Evolutionary conservation across 30 jellyfish, hydroid and myxozoan genomes (phyloP).

Genomic region (Aurelia sp.): DNA sequence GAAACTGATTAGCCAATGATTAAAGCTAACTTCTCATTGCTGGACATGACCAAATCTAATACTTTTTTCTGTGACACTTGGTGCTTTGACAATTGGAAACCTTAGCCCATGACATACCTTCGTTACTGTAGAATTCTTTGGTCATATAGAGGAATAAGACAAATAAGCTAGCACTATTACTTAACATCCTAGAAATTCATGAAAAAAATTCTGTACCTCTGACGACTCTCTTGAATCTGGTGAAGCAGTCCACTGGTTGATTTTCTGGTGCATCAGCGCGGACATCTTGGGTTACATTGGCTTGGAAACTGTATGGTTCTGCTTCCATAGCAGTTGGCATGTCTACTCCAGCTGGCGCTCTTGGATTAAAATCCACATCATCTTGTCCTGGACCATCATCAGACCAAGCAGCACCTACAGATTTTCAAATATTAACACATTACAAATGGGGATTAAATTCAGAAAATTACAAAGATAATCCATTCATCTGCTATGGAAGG

Average conservation of each 20-base stretch:
- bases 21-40: too few relatives aligned
- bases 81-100: too few relatives aligned
- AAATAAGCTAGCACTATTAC: too few relatives aligned
- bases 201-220: constrained; percentile 64
- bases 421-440: background rate
- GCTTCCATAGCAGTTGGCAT: constrained; percentile 99
- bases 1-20: too few relatives aligned
- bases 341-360: constrained; percentile 91
- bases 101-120: too few relatives aligned
- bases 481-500: too few relatives aligned
- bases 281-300: constrained; percentile 91
- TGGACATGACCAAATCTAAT: too few relatives aligned
- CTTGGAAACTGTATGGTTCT: constrained; percentile 96
- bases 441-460: background rate
- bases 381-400: constrained; percentile 99
- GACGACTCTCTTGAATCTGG: constrained; percentile 80
- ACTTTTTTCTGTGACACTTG: too few relatives aligned
- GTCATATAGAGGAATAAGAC: too few relatives aligned
- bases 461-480: too few relatives aligned
- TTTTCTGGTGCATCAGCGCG: constrained; percentile 83
- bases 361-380: constrained; percentile 96
- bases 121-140: too few relatives aligned
- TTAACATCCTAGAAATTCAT: too few relatives aligned
- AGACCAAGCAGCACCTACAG: constrained; percentile 84
- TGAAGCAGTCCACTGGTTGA: constrained; percentile 91